Evolutionary conservation across 2,888 invertebrate species (phyloP).

Genomic region (Rhagonycha fulva): DNA sequence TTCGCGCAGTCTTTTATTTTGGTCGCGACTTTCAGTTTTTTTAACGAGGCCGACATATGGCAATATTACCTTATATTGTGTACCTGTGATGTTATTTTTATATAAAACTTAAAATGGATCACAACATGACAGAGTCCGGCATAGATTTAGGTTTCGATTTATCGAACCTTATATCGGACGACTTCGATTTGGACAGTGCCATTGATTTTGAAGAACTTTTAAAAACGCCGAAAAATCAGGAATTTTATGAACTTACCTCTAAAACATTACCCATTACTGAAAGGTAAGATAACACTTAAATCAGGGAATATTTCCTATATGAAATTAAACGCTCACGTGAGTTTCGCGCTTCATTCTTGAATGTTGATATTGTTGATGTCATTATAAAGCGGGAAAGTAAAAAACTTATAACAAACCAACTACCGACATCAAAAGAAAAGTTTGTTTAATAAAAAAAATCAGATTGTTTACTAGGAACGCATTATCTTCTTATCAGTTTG

Average conservation of each 20-base stretch:
- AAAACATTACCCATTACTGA: slow-evolving; percentile 63
- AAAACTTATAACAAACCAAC: neutral
- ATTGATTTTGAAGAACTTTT: slow-evolving; percentile 58
- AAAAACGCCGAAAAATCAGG: slow-evolving; percentile 59
- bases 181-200: slow-evolving; percentile 57
- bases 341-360: slow-evolving; percentile 31
- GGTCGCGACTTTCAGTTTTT: neutral
- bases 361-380: slow-evolving; percentile 20
- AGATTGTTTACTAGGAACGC: neutral
- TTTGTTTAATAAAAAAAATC: neutral
- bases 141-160: slow-evolving; percentile 70
- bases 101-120: slow-evolving; percentile 16
- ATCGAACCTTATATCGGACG: slow-evolving; percentile 57
- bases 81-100: slow-evolving; percentile 10
- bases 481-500: neutral
- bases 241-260: slow-evolving; percentile 67
- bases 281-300: slow-evolving; percentile 57
- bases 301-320: neutral
- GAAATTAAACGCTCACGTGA: slow-evolving; percentile 33
- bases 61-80: slow-evolving; percentile 8
- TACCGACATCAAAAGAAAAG: neutral
- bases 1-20: slow-evolving; percentile 8
- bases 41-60: slow-evolving; percentile 23
- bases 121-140: slow-evolving; percentile 63
- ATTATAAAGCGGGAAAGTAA: slow-evolving; percentile 24